Conservation (phyloP, 1,140 invertebrate species). For the Drosophila melanogaster region Release_6_plus_ISO1_MT NC_004354.4:2833001-2833500, state of each 20-base stretch:
- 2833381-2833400: slow-evolving; percentile 39
- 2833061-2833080: slow-evolving; percentile 54
- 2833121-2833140: not conserved
- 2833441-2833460: not conserved
- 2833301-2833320: not conserved
- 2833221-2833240: slow-evolving; percentile 48
- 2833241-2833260: slow-evolving; percentile 52
- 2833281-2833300: not conserved
- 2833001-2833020: slow-evolving; percentile 32
- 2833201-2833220: slow-evolving; percentile 54
- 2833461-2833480: no score
- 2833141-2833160: not conserved
- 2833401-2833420: slow-evolving; percentile 20
- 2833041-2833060: slow-evolving; percentile 1
- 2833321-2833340: slow-evolving; percentile 2
- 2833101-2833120: not conserved
- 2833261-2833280: slow-evolving; percentile 12
- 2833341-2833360: slow-evolving; percentile 3
- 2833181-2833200: slow-evolving; percentile 49
- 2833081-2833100: slow-evolving; percentile 25
- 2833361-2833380: slow-evolving; percentile 36
- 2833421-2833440: not conserved
- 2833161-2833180: slow-evolving; percentile 2
- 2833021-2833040: no score
- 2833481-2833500: no score